Conservation (phyloP, 2,797 vertebrate genomes). For the Zalophus californianus region DNA sequence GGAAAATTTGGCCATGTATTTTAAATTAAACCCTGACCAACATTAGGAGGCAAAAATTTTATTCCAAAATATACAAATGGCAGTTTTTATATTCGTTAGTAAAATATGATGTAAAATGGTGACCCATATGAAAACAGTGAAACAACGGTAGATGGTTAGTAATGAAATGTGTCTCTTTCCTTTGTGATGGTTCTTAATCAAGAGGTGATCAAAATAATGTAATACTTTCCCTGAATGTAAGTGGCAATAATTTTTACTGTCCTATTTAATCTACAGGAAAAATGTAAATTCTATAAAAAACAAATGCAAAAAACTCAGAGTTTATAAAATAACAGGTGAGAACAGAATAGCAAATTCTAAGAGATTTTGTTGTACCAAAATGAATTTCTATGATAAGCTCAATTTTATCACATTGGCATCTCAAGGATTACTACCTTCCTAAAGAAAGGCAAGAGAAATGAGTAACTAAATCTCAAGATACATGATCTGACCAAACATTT, state of each 20-base stretch:
- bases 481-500: background rate
- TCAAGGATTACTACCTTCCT: background rate
- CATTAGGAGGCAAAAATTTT: constrained; percentile 1
- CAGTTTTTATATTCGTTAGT: background rate
- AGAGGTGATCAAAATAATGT: background rate
- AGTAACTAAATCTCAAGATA: background rate
- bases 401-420: background rate
- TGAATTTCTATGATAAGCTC: background rate
- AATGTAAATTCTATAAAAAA: background rate
- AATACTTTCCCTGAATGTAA: background rate
- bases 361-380: background rate
- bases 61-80: background rate
- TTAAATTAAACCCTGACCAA: background rate
- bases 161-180: background rate
- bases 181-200: background rate
- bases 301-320: background rate
- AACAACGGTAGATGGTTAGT: background rate
- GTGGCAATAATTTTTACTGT: background rate
- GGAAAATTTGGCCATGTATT: background rate
- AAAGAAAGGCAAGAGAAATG: background rate
- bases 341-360: background rate
- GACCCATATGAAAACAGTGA: background rate
- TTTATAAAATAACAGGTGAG: background rate
- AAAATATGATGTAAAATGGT: background rate
- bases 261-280: background rate